Evolutionary conservation across 1,140 invertebrate species (phyloP), one percentile per base, ranked within the genome.

Genomic region (Philotrypesis tridentata): DNA sequence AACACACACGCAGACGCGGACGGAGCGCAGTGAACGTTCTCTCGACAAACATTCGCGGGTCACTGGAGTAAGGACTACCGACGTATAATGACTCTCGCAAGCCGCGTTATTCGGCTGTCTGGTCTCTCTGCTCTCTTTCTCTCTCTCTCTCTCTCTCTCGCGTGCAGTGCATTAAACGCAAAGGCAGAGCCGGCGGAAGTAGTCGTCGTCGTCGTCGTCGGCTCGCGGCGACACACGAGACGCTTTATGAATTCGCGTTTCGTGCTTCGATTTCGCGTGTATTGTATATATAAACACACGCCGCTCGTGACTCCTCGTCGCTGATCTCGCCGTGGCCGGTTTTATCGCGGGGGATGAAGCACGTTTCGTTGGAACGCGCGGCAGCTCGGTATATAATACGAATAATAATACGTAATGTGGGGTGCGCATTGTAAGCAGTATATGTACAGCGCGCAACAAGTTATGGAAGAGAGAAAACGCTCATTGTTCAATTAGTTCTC

Each of bases 11-110:
- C 6, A 4, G 4, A 21, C 17, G 17, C 7, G 0, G 48, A 21
- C 48, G 21, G 17, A 17, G 48, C n/a, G 48, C 48, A 29, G 82
- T 87, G 88, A 55, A 55, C 88, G 88, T 89, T 87, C 86, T 87
- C 84, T 88, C 87, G 87, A 88, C 87, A 88, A 88, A 89, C 86
- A 86, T 89, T 89, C 89, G 87, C 87, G 85, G 89, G 88, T 89
- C 89, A 89, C 85, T 85, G 82, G 81, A 79, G 83, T 84, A 84
- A 74, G 83, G 82, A 82, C 82, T 83, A 17, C n/a, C 48, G 48
- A n/a, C n/a, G n/a, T n/a, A n/a, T 55, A 55, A 55, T 55, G 48
- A 55, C 48, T 55, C 48, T n/a, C n/a, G n/a, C n/a, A n/a, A n/a
- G 48, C 0, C 4, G 48, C 48, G 21, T n/a, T 55, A 7, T 55